Percentiles rank a stretch among this genome's conserved stretches.
These are phyloP conservation scores for Ophion obscuratus DNA, from an alignment of 2,888 invertebrate genomes.

Conservation along the genomic window DNA sequence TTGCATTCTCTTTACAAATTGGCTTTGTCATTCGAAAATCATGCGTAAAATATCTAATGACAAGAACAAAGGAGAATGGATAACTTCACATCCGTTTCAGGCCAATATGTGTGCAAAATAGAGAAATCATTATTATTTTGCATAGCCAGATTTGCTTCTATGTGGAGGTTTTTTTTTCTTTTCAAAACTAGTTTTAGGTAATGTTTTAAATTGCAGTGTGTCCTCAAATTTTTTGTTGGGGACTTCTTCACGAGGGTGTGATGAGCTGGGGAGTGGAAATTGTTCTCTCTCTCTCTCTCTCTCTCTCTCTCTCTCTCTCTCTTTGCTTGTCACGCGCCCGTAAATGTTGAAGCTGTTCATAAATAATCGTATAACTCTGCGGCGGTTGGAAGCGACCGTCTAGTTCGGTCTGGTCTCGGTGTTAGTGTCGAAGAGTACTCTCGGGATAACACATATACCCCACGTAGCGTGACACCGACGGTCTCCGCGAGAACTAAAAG, in stretches of 20 bases:
- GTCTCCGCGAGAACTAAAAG: slow-evolving; percentile 75
- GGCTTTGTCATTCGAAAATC: background rate
- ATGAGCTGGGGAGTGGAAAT: background rate
- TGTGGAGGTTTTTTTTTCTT: too few relatives aligned
- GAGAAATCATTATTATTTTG: too few relatives aligned
- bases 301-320: slow-evolving; percentile 2
- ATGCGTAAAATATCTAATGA: background rate
- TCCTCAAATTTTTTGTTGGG: background rate
- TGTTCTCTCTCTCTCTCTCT: background rate
- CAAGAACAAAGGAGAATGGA: background rate
- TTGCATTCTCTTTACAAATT: slow-evolving; percentile 33
- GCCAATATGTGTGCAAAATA: too few relatives aligned
- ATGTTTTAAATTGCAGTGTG: background rate
- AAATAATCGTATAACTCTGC: slow-evolving; percentile 66
- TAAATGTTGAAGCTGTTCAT: slow-evolving; percentile 64
- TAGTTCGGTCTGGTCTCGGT: background rate
- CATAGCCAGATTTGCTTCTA: too few relatives aligned
- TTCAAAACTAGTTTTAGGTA: too few relatives aligned
- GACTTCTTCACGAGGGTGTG: background rate
- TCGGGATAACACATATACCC: slow-evolving; percentile 13
- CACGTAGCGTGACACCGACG: slow-evolving; percentile 58
- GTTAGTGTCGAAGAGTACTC: slow-evolving; percentile 23
- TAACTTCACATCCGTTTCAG: background rate
- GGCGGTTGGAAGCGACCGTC: slow-evolving; percentile 52
- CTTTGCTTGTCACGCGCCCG: slow-evolving; percentile 38